Evolutionary conservation across 2,113 vertebrate genomes (phyloP).

Genomic region (Callopanchax toddi): DNA sequence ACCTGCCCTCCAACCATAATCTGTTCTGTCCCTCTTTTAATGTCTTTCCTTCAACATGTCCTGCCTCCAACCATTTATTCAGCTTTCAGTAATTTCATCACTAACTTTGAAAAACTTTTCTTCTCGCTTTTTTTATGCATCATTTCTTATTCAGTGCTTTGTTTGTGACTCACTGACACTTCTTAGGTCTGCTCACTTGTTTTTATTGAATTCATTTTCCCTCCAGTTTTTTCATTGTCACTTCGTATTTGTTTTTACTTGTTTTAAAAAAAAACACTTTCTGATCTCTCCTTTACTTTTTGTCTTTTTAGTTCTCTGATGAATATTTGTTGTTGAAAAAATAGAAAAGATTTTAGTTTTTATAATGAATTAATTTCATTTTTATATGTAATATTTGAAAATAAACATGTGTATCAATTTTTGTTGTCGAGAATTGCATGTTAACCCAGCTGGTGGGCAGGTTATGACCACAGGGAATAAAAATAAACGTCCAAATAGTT

Average conservation of each 20-base stretch:
- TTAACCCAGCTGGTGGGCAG: too few relatives aligned
- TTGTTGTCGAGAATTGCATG: too few relatives aligned
- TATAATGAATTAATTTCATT: too few relatives aligned
- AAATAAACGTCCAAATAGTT: too few relatives aligned
- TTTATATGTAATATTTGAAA: too few relatives aligned
- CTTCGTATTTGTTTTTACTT: background rate
- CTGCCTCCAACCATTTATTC: background rate
- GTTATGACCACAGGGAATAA: too few relatives aligned
- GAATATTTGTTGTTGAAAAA: too few relatives aligned
- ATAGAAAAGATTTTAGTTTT: too few relatives aligned
- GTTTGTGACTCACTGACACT: background rate
- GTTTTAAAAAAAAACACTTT: background rate
- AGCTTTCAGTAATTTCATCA: slow-evolving; percentile 4
- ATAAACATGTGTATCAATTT: too few relatives aligned
- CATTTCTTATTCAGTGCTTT: background rate
- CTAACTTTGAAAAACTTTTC: background rate
- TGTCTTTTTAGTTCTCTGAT: background rate
- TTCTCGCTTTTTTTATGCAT: background rate
- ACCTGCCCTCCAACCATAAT: background rate
- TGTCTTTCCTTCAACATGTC: background rate
- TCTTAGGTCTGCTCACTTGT: background rate
- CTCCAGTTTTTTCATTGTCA: background rate
- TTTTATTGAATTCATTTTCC: background rate
- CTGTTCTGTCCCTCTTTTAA: background rate
- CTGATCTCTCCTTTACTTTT: background rate